Conservation (phyloP, 2,797 vertebrate genomes). For the Sebastes diploproa region DNA sequence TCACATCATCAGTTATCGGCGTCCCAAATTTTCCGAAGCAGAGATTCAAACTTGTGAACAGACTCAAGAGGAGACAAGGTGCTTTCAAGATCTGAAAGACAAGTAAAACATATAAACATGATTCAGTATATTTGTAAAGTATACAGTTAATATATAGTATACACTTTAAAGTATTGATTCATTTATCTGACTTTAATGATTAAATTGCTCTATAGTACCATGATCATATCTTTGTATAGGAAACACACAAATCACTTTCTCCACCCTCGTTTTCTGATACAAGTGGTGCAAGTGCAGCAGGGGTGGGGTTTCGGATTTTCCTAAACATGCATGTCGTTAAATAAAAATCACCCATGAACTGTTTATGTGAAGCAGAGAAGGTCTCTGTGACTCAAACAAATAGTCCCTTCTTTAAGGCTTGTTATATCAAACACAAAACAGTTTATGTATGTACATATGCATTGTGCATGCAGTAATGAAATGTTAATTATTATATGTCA, state of each 20-base stretch:
- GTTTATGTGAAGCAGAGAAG: neutral
- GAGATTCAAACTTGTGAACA: conserved; percentile 73
- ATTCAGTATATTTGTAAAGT: neutral
- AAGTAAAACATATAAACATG: neutral
- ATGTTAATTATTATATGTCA: neutral
- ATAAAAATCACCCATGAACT: neutral
- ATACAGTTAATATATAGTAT: neutral
- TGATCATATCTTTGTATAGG: neutral
- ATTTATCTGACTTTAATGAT: neutral
- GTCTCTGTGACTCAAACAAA: neutral
- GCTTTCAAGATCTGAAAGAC: conserved; percentile 77
- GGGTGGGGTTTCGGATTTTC: neutral
- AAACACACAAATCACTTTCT: neutral
- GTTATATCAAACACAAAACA: neutral
- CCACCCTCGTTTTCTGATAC: neutral
- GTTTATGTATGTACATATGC: neutral
- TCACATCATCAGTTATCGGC: conserved; percentile 82
- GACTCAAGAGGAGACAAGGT: conserved; percentile 80
- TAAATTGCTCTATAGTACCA: neutral
- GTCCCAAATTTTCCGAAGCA: conserved; percentile 77
- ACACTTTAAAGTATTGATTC: neutral
- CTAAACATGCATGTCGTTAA: neutral
- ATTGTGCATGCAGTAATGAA: neutral
- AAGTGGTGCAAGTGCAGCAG: neutral
- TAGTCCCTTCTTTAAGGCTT: neutral